Conservation (phyloP, 2,113 vertebrate genomes). For the Oreotragus oreotragus region DNA sequence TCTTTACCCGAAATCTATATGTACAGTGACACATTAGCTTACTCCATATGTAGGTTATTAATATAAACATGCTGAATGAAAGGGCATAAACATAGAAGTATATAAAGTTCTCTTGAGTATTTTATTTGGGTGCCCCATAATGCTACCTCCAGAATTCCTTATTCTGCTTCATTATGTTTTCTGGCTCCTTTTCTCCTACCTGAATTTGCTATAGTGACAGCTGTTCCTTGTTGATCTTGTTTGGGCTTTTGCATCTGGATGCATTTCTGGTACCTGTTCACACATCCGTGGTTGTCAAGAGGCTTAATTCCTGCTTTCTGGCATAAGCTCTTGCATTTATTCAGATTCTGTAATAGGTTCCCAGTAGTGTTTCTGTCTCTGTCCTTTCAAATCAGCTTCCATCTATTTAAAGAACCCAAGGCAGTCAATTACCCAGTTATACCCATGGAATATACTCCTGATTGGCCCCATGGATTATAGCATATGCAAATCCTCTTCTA, state of each 20-base stretch:
- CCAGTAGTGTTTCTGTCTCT: constrained; percentile 33
- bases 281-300: constrained; percentile 46
- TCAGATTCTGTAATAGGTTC: constrained; percentile 19
- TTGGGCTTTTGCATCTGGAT: constrained; percentile 59
- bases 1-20: not conserved
- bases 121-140: not conserved
- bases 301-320: constrained; percentile 57
- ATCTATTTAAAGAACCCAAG: constrained; percentile 57
- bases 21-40: not conserved
- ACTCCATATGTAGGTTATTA: not conserved
- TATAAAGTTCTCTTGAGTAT: not conserved
- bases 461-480: constrained; percentile 30
- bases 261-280: constrained; percentile 51
- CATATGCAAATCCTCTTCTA: constrained; percentile 42
- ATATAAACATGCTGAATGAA: not conserved
- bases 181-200: not conserved
- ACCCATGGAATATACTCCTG: constrained; percentile 36
- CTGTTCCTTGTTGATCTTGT: constrained; percentile 41
- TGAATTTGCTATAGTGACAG: constrained; percentile 37
- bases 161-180: not conserved
- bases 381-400: constrained; percentile 58
- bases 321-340: constrained; percentile 28
- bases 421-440: constrained; percentile 65
- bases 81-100: not conserved
- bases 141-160: not conserved